These are phyloP conservation scores for Fregetta grallaria DNA, from an alignment of 2,113 vertebrate species.

Conservation along the genomic window DNA sequence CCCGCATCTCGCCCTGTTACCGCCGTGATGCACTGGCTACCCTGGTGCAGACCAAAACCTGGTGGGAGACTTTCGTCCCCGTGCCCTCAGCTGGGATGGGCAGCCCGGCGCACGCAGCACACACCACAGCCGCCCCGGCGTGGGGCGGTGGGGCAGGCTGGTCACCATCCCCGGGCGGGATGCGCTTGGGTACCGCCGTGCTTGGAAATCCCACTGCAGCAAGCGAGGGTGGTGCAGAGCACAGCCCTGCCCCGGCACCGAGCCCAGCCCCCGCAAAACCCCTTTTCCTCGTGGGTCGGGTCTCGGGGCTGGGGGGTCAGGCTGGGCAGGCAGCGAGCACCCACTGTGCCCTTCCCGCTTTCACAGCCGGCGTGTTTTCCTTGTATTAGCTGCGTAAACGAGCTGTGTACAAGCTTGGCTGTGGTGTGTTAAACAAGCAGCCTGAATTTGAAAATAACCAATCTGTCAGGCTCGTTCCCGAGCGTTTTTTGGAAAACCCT, in stretches of 20 bases:
- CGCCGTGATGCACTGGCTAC: accelerated
- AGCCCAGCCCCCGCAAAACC: not conserved
- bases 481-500: constrained; percentile 16
- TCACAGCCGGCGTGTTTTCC: accelerated
- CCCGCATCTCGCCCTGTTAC: accelerated
- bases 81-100: accelerated
- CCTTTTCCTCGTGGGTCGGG: accelerated
- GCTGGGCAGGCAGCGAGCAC: not conserved
- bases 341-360: accelerated
- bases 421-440: not conserved
- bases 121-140: accelerated
- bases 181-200: accelerated
- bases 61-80: accelerated
- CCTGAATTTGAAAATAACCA: not conserved
- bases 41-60: accelerated
- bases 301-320: accelerated
- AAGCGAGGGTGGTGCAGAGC: not conserved
- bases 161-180: accelerated
- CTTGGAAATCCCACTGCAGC: accelerated
- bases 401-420: not conserved
- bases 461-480: constrained; percentile 3
- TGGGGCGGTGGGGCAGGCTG: not conserved
- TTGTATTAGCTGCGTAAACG: accelerated
- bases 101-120: not conserved
- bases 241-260: not conserved